Evolutionary conservation across 1,140 invertebrate genomes (phyloP).

Genomic region (Odontomachus brunneus): DNA sequence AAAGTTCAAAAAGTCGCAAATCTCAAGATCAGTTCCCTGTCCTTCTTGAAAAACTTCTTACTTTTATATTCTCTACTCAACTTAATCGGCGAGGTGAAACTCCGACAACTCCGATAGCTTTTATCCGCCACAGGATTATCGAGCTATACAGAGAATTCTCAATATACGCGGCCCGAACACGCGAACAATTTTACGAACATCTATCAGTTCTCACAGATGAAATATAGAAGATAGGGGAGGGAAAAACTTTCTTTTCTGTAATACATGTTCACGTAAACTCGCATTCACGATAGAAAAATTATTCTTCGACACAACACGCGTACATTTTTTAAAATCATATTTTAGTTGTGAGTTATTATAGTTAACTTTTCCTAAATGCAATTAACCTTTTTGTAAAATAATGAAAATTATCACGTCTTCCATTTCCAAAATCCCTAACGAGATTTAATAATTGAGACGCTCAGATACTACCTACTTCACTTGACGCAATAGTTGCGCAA

Average conservation of each 20-base stretch:
- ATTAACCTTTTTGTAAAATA: too few relatives aligned
- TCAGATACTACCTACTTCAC: neutral
- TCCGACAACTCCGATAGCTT: slow-evolving; percentile 38
- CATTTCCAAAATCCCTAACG: too few relatives aligned
- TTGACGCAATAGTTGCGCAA: neutral
- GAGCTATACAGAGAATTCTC: slow-evolving; percentile 22
- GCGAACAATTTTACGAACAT: slow-evolving; percentile 22
- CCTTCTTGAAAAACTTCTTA: slow-evolving; percentile 41
- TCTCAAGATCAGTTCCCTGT: slow-evolving; percentile 33
- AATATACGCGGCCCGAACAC: neutral
- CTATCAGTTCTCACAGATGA: neutral
- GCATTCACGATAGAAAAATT: too few relatives aligned
- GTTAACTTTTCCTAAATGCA: too few relatives aligned
- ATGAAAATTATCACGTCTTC: too few relatives aligned
- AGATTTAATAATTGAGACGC: too few relatives aligned
- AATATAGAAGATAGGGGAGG: neutral
- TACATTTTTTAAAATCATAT: too few relatives aligned
- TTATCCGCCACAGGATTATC: slow-evolving; percentile 6
- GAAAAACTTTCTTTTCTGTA: neutral
- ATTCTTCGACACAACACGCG: too few relatives aligned
- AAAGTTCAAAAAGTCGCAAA: slow-evolving; percentile 49
- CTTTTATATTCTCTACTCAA: slow-evolving; percentile 18
- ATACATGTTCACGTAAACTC: neutral
- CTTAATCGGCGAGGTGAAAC: slow-evolving; percentile 21
- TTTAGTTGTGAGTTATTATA: too few relatives aligned